Base-by-base conservation (phyloP, 2,797 vertebrate genomes). In the Semaprochilodus insignis region DNA sequence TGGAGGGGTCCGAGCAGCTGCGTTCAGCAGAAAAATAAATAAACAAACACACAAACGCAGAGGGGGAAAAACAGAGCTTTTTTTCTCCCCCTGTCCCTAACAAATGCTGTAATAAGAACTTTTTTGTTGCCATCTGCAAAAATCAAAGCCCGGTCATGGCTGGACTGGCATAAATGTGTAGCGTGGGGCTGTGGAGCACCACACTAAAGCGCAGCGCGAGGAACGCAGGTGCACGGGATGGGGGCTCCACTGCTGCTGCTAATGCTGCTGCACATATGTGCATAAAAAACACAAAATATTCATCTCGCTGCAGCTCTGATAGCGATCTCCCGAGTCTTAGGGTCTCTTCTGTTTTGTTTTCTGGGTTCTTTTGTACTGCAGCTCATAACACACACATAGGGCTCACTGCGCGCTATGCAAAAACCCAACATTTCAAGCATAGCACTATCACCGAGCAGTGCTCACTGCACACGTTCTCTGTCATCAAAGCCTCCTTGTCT, bases 11-110 rank as follows among this genome's bases (percentile, higher is more conserved):
- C 36, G 34, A 90, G 89, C 88, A 94, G 91, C 91, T 91, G 91
- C 89, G 83, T 92, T 95, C 91, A 93, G 92, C 92, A 93, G 87
- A 91, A 93, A 94, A 93, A 94, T 89, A 94, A 93, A 94, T 90
- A 93, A 94, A 93, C 85, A 94, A 92, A 93, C 91, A 87, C 92
- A 92, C 86, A 88, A 92, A 91, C 87, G 89, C 91, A 87, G 74
- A 74, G 78, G 27, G 79, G 55, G 52, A 17, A 31, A 48, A 31
- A 48, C 63, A 74, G 44, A n/a, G 31, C 34, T 86, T 78, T 79
- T 81, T 90, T 91, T 89, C 21, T 66, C 87, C 83, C 84, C 71
- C 86, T 72, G 21, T 78, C 59, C 6, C 65, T 67, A 81, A 83
- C 87, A 91, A 93, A 92, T 91, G 90, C 91, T 87, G 21, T 57